Conservation (phyloP, 1,140 invertebrate genomes). For the Drosophila kanapiae region DNA sequence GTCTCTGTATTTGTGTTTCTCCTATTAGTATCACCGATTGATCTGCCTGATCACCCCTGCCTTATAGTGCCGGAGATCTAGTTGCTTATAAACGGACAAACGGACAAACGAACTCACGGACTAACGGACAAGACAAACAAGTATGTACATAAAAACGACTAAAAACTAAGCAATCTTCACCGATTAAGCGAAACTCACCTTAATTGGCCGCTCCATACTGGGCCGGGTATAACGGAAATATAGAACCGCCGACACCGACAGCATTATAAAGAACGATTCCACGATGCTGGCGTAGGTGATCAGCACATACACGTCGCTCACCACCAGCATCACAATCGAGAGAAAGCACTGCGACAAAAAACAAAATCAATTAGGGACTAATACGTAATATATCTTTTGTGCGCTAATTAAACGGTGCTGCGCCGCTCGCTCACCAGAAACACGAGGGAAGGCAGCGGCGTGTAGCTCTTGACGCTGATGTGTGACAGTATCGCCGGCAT, state of each 20-base stretch:
- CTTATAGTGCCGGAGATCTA: no score
- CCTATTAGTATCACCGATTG: no score
- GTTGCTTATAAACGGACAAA: no score
- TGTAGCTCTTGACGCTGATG: conserved; percentile 92
- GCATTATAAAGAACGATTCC: conserved; percentile 95
- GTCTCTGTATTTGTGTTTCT: no score
- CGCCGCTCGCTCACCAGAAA: conserved; percentile 93
- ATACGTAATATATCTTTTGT: conserved; percentile 65
- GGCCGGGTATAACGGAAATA: conserved; percentile 94
- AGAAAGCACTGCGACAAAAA: conserved; percentile 88
- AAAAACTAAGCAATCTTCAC: no score
- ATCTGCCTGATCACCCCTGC: no score
- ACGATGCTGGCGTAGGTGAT: conserved; percentile 98
- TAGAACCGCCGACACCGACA: conserved; percentile 95
- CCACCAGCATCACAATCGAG: conserved; percentile 94
- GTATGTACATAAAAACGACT: neutral
- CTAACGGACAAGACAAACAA: no score
- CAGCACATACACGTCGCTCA: conserved; percentile 93
- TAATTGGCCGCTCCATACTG: conserved; percentile 93
- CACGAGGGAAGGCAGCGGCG: conserved; percentile 93
- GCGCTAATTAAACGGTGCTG: conserved; percentile 38
- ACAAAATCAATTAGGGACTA: conserved; percentile 43
- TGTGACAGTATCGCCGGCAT: conserved; percentile 94
- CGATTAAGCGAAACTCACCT: conserved; percentile 87
- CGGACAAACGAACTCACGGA: no score